Conservation (phyloP, 2,888 invertebrate species). For the Sinotaia quadrata region DNA sequence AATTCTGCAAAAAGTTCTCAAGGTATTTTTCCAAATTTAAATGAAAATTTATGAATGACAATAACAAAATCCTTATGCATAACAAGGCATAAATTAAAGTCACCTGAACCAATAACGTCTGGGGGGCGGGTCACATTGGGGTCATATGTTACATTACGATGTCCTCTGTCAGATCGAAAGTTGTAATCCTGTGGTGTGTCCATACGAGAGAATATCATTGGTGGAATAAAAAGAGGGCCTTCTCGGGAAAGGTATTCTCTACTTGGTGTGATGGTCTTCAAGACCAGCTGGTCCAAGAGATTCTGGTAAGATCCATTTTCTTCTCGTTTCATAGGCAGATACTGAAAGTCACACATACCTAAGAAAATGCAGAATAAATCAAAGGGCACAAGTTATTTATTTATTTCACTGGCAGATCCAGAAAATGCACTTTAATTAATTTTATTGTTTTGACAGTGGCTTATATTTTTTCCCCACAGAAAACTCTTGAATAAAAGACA, state of each 20-base stretch:
- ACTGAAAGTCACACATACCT: conserved; percentile 94
- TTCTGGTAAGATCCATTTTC: conserved; percentile 50
- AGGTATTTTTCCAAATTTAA: too few relatives aligned
- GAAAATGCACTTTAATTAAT: too few relatives aligned
- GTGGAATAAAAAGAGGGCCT: conserved; percentile 81
- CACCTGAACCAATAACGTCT: conserved; percentile 63
- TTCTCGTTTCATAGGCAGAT: conserved; percentile 79
- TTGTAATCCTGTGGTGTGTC: conserved; percentile 76
- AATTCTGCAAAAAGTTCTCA: too few relatives aligned
- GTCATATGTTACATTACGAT: conserved; percentile 42
- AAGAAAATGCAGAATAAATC: too few relatives aligned
- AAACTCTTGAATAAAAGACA: too few relatives aligned
- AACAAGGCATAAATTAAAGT: conserved; percentile 2
- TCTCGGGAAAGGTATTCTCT: conserved; percentile 76
- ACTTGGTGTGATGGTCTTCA: conserved; percentile 45
- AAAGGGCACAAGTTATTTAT: too few relatives aligned
- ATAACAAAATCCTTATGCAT: too few relatives aligned
- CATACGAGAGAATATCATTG: conserved; percentile 84
- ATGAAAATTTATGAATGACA: too few relatives aligned
- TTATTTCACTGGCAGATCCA: too few relatives aligned
- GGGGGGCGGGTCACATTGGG: conserved; percentile 42
- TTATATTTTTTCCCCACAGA: too few relatives aligned
- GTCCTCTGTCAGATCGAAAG: conserved; percentile 58
- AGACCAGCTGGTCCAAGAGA: conserved; percentile 49
- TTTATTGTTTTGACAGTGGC: too few relatives aligned